These are phyloP conservation scores for Brachionus asplanchnoidis DNA, from an alignment of 1,140 invertebrate genomes.

Conservation along the genomic window DNA sequence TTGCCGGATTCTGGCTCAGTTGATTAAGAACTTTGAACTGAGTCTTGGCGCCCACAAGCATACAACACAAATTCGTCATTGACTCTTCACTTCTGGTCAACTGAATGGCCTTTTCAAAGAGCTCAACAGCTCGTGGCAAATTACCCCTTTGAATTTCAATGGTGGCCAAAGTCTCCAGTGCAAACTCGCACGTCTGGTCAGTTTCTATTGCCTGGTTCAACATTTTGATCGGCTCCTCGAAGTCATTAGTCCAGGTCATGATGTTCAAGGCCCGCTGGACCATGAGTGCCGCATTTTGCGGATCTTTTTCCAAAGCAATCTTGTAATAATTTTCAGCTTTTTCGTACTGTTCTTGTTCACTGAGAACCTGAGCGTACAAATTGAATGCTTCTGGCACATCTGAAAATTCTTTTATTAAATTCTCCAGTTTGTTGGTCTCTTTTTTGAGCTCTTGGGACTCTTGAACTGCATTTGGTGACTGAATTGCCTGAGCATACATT, in stretches of 20 bases:
- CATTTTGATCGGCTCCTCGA: slow-evolving; percentile 70
- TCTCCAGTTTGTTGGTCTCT: slow-evolving; percentile 61
- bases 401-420: slow-evolving; percentile 72
- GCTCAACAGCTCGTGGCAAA: slow-evolving; percentile 70
- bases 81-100: slow-evolving; percentile 77
- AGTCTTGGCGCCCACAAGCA: slow-evolving; percentile 71
- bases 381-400: slow-evolving; percentile 76
- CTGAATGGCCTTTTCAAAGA: slow-evolving; percentile 82
- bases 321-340: slow-evolving; percentile 75
- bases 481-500: slow-evolving; percentile 12
- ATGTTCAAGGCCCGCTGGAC: slow-evolving; percentile 73
- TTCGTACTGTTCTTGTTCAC: slow-evolving; percentile 73
- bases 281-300: slow-evolving; percentile 74
- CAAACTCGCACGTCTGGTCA: slow-evolving; percentile 86
- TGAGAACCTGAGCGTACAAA: slow-evolving; percentile 62
- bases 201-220: slow-evolving; percentile 77
- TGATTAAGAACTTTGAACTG: slow-evolving; percentile 69
- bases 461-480: not conserved
- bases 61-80: slow-evolving; percentile 69
- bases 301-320: slow-evolving; percentile 74
- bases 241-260: slow-evolving; percentile 70
- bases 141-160: slow-evolving; percentile 87
- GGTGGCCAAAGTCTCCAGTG: slow-evolving; percentile 85
- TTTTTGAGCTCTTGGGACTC: slow-evolving; percentile 11
- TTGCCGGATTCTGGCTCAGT: not conserved